phyloP scores from a whole-genome alignment of 2,888 invertebrate genomes.

The Trisateles emortualis region DNA sequence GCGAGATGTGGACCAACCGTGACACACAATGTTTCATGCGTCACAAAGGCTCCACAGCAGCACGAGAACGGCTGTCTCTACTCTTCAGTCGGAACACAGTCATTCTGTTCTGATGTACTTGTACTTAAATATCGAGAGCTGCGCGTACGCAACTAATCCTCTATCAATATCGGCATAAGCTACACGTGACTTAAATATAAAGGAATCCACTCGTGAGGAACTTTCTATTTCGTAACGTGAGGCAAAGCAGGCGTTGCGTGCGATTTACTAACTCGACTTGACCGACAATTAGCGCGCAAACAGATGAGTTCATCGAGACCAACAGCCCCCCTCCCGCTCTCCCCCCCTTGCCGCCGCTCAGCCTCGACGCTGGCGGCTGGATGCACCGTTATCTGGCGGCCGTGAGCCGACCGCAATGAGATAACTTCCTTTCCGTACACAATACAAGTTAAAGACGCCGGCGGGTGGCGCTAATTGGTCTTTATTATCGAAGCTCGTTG shows the following conservation, averaged over 20 bases:
- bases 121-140: too few species aligned
- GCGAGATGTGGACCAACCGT: too few species aligned
- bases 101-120: too few species aligned
- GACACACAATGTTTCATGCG: too few species aligned
- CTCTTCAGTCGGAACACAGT: too few species aligned
- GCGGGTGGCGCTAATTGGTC: background rate
- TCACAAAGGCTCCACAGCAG: too few species aligned
- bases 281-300: conserved; percentile 12
- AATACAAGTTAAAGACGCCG: conserved; percentile 1
- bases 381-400: conserved; percentile 11
- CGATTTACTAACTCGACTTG: background rate
- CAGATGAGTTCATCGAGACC: conserved; percentile 10
- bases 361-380: too few species aligned
- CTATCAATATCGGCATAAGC: conserved; percentile 1
- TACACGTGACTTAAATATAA: conserved; percentile 4
- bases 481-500: too few species aligned
- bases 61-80: too few species aligned
- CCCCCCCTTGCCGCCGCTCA: background rate
- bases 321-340: background rate
- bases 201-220: conserved; percentile 5
- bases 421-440: conserved; percentile 8
- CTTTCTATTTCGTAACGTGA: conserved; percentile 31
- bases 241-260: conserved; percentile 12
- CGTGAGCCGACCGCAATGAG: conserved; percentile 1
- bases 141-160: background rate